Evolutionary conservation across 2,113 vertebrate genomes (phyloP), one percentile per base, ranked within the genome.

Genomic region (Ciconia maguari): DNA sequence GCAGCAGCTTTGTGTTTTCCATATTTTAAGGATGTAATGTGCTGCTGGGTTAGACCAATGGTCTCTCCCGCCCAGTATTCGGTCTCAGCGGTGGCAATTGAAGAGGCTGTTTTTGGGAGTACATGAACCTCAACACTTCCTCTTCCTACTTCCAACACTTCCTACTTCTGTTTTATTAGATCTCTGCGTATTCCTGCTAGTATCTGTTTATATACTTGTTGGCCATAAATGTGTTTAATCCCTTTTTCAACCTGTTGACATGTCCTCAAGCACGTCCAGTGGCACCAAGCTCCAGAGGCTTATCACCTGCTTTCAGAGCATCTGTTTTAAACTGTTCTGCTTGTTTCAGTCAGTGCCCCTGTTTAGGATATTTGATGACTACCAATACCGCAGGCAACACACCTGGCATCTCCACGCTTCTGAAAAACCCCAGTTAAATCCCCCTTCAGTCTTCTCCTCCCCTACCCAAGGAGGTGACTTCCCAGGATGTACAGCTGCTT

Each of bases 31-130:
- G 51, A 44, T 36, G 15, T 24, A 42, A 54, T 36, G 21, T 1
- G 1, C 16, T 66, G 24, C 62, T 21, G 24, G 9, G 9, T 60
- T 83, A 29, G 26, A 80, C 29, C 58, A 60, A 5, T 1, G 2
- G 15, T 24, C 6, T 2, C 1, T 52, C 26, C 25, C 7, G 3
- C 7, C 12, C 32, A 32, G 22, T 7, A 48, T 5, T 60, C 0
- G 2, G 10, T 24, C 46, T 66, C 92, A 52, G 24, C 2, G 1
- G 21, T 49, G 34, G 41, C 89, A 76, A 25, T 5, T 41, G 75
- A 75, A 72, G 16, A 46, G 22, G 2, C 15, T 80, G 22, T 70
- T 86, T 20, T 21, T 32, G 10, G 66, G 7, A 83, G 15, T 4
- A 72, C 24, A 34, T 0, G 1, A 83, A 6, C 60, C 26, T 80